phyloP scores from a whole-genome alignment of 2,797 vertebrate genomes.

The Vipera ursinii region DNA sequence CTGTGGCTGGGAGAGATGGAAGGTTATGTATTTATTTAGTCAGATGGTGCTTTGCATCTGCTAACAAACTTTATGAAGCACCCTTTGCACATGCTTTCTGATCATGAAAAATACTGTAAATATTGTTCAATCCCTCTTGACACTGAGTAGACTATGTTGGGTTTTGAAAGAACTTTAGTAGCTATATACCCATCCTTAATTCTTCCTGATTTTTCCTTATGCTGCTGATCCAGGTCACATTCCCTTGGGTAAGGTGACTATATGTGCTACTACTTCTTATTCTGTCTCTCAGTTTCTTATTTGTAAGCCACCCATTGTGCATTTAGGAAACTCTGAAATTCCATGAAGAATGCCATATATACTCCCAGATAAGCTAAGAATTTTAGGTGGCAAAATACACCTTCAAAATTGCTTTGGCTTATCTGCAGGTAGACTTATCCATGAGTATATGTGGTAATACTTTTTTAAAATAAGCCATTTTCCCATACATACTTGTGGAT shows the following conservation, averaged over 20 bases:
- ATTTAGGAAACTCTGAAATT: not conserved
- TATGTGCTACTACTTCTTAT: slow-evolving; percentile 18
- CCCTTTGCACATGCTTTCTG: not conserved
- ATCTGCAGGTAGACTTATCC: not conserved
- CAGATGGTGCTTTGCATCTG: not conserved
- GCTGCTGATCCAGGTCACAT: slow-evolving; percentile 82
- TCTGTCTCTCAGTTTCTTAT: not conserved
- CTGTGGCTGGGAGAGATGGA: not conserved
- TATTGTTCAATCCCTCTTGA: not conserved
- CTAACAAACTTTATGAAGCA: not conserved
- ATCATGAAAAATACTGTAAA: not conserved
- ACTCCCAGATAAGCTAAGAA: not conserved
- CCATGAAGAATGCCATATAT: not conserved
- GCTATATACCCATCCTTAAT: slow-evolving; percentile 41
- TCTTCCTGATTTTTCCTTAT: slow-evolving; percentile 64
- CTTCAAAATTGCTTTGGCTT: not conserved
- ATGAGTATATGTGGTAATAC: not conserved
- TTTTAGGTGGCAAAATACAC: not conserved
- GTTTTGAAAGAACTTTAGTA: not conserved
- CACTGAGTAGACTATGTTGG: not conserved
- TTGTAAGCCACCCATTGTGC: not conserved
- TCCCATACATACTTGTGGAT: not conserved
- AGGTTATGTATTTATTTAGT: not conserved
- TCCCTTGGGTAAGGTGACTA: slow-evolving; percentile 88
- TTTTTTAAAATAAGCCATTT: not conserved